These are phyloP conservation scores for Galerucella calmariensis DNA, from an alignment of 2,888 invertebrate genomes.

Conservation along the genomic window DNA sequence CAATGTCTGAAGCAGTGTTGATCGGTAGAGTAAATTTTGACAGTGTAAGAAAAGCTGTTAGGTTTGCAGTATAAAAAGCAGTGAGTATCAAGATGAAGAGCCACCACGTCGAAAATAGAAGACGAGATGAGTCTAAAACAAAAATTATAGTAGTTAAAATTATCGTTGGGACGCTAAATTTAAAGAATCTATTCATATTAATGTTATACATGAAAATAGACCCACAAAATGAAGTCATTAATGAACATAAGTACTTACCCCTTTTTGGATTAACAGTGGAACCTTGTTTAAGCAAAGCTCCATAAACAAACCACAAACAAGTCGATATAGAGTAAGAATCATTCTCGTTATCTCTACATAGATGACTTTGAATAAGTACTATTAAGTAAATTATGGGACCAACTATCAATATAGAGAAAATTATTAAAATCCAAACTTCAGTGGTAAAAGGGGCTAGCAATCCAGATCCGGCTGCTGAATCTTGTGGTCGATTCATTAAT, in stretches of 20 bases:
- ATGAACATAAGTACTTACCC: too few relatives aligned
- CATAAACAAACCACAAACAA: conserved; percentile 90
- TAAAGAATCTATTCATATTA: too few relatives aligned
- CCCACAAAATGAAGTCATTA: too few relatives aligned
- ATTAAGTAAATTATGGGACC: conserved; percentile 83
- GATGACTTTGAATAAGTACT: conserved; percentile 72
- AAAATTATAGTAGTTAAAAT: neutral
- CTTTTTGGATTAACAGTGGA: conserved; percentile 82
- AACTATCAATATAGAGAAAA: conserved; percentile 77
- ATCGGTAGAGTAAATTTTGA: conserved; percentile 87
- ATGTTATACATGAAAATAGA: too few relatives aligned
- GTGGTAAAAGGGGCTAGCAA: conserved; percentile 83
- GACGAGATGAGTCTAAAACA: conserved; percentile 79
- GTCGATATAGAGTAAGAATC: conserved; percentile 72
- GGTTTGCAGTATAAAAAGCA: conserved; percentile 90
- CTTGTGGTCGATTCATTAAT: conserved; percentile 82
- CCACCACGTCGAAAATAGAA: conserved; percentile 93
- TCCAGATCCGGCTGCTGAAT: conserved; percentile 86
- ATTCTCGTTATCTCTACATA: conserved; percentile 72
- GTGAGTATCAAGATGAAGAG: conserved; percentile 88
- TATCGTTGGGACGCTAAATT: too few relatives aligned
- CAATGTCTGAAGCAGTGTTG: conserved; percentile 75
- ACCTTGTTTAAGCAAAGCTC: conserved; percentile 88
- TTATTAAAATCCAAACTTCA: conserved; percentile 72
- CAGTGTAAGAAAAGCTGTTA: conserved; percentile 88